Evolutionary conservation across 2,888 invertebrate species (phyloP).

Genomic region (Pogonocherus hispidulus): DNA sequence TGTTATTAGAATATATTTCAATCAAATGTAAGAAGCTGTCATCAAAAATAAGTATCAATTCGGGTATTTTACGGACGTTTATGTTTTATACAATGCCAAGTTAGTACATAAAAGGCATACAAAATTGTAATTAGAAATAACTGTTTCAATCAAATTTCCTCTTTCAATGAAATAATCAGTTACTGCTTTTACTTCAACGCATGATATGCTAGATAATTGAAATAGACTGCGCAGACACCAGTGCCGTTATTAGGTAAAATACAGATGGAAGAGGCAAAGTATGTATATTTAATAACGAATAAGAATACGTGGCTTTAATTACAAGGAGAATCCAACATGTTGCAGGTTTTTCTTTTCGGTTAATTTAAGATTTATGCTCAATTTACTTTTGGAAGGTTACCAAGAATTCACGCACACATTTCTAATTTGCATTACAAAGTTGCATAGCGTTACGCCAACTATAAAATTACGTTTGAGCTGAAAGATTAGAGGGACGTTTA

Average conservation of each 20-base stretch:
- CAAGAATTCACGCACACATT: conserved; percentile 23
- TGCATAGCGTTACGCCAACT: conserved; percentile 13
- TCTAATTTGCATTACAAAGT: conserved; percentile 26
- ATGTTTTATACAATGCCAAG: too few species aligned
- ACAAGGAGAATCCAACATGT: conserved; percentile 25
- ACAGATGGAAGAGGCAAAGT: background rate
- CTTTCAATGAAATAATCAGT: too few species aligned
- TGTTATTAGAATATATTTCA: too few species aligned
- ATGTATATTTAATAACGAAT: background rate
- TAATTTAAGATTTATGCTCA: conserved; percentile 32
- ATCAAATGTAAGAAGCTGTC: too few species aligned
- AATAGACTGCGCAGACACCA: background rate
- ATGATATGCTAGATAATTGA: too few species aligned
- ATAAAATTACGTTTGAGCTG: background rate
- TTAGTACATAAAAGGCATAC: too few species aligned
- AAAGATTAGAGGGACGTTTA: conserved; percentile 11
- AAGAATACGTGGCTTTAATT: conserved; percentile 31
- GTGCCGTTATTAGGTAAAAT: background rate
- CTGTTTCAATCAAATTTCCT: too few species aligned
- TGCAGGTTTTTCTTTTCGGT: conserved; percentile 20
- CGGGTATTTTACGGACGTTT: too few species aligned
- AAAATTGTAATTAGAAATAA: too few species aligned
- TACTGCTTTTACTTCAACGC: too few species aligned
- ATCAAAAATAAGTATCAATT: too few species aligned
- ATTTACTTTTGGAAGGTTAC: conserved; percentile 37